Conservation (phyloP, 2,113 vertebrate species). For the Protomyctophum bolini region DNA sequence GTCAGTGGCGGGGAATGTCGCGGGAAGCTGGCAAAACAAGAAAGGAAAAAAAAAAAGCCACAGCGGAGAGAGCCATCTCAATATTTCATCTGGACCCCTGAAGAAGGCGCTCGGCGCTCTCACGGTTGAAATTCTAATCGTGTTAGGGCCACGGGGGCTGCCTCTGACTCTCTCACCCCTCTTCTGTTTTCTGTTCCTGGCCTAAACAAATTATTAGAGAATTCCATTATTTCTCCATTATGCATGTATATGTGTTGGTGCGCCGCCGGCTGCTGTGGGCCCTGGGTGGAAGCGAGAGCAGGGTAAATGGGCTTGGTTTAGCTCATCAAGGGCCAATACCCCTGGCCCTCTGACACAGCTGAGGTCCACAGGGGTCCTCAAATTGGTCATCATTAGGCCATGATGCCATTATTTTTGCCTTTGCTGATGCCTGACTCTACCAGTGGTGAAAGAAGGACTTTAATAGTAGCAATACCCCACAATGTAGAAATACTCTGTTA, state of each 20-base stretch:
- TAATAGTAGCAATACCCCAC: no score
- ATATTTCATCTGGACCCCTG: conserved; percentile 74
- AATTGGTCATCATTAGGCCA: conserved; percentile 78
- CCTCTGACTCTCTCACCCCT: conserved; percentile 56
- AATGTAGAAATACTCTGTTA: no score
- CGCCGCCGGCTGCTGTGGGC: conserved; percentile 45
- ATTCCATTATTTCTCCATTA: conserved; percentile 83
- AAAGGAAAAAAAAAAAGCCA: conserved; percentile 66
- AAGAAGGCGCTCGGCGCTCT: conserved; percentile 55
- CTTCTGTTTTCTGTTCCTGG: conserved; percentile 56
- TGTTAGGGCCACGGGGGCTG: conserved; percentile 78
- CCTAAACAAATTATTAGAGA: conserved; percentile 81
- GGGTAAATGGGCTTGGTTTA: conserved; percentile 74
- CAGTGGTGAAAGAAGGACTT: not conserved
- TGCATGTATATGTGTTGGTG: conserved; percentile 78
- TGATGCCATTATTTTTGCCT: conserved; percentile 71
- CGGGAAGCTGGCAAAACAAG: conserved; percentile 59
- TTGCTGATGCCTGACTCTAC: conserved; percentile 59
- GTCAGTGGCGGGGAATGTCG: conserved; percentile 74
- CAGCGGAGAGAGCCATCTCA: conserved; percentile 64
- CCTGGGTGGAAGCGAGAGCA: conserved; percentile 38
- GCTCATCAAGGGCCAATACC: conserved; percentile 79
- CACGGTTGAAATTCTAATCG: conserved; percentile 80
- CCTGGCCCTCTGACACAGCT: conserved; percentile 73
- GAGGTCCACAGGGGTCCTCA: conserved; percentile 69